Evolutionary conservation across 2,797 vertebrate species (phyloP).

Genomic region (Morus bassanus): DNA sequence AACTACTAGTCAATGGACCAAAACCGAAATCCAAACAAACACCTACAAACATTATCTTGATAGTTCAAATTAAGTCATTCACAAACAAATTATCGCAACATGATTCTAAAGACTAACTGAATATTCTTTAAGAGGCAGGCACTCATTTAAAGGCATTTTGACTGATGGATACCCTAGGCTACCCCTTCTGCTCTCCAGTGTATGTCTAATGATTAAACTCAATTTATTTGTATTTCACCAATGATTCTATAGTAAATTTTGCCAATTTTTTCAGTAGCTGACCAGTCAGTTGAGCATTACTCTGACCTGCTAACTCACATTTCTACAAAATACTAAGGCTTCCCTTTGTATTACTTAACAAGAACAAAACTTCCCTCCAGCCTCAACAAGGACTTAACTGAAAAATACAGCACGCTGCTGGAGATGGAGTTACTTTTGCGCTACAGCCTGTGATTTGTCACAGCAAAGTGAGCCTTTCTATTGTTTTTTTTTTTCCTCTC

Average conservation of each 20-base stretch:
- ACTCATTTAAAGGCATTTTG: not conserved
- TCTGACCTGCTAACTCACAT: not conserved
- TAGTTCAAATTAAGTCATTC: not conserved
- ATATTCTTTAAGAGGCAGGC: not conserved
- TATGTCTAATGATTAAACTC: constrained; percentile 16
- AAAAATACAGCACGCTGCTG: not conserved
- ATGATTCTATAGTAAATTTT: not conserved
- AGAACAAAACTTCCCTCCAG: not conserved
- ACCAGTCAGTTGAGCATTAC: not conserved
- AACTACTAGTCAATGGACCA: not conserved
- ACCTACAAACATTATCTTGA: not conserved
- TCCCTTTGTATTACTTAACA: not conserved
- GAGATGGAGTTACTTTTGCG: not conserved
- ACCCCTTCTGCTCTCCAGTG: not conserved
- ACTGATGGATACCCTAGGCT: not conserved
- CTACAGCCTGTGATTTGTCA: not conserved
- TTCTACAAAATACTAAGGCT: not conserved
- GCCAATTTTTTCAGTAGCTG: not conserved
- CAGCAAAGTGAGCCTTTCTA: not conserved
- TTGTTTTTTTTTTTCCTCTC: not conserved
- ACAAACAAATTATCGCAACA: not conserved
- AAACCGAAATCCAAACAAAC: not conserved
- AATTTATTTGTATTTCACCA: constrained; percentile 8
- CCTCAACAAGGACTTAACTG: not conserved
- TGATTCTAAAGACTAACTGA: not conserved